Percentiles rank a stretch among this genome's conserved stretches.
Conservation (phyloP, 2,113 vertebrate genomes). For the Prinia subflava region DNA sequence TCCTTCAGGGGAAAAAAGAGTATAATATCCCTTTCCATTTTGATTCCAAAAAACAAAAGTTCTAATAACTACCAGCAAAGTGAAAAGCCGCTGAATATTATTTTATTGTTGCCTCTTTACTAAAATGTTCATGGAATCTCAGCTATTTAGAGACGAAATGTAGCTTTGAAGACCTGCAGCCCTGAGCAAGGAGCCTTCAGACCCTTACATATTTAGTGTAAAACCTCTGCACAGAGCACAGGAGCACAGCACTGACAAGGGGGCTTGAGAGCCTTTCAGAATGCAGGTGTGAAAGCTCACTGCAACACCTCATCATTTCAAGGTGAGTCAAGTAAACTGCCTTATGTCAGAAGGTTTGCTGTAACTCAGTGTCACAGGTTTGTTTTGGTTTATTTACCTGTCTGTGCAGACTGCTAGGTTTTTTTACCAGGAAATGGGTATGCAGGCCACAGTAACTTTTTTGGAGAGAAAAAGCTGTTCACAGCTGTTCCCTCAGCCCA, state of each 20-base stretch:
- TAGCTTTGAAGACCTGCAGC: background rate
- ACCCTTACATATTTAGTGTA: background rate
- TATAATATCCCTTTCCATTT: background rate
- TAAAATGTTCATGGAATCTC: background rate
- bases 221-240: background rate
- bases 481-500: background rate
- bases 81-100: background rate
- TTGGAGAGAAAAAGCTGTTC: background rate
- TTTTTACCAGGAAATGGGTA: background rate
- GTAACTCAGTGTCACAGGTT: background rate
- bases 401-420: background rate
- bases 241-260: background rate
- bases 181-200: background rate
- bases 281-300: background rate
- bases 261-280: background rate
- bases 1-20: background rate
- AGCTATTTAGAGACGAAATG: background rate
- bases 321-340: background rate
- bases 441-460: background rate
- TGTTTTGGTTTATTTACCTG: conserved; percentile 10
- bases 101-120: background rate
- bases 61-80: background rate
- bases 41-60: background rate
- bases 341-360: background rate
- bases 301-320: background rate